Conservation (phyloP, 2,113 vertebrate species). For the Corydoras sp. region DNA sequence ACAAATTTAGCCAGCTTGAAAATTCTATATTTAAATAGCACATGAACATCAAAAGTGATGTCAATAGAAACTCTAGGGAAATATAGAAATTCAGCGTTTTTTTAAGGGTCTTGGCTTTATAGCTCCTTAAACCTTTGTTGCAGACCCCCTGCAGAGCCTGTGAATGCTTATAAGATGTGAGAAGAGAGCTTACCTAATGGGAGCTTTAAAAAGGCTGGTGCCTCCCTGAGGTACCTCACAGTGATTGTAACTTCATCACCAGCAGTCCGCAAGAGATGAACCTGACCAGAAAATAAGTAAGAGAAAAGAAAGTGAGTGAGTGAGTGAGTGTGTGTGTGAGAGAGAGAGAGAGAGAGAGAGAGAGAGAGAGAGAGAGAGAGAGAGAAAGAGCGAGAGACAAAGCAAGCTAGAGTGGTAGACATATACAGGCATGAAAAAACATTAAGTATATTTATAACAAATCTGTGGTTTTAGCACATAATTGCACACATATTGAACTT, state of each 20-base stretch:
- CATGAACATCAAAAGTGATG: too few relatives aligned
- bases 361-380: background rate
- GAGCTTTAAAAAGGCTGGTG: conserved; percentile 90
- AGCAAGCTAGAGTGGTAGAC: too few relatives aligned
- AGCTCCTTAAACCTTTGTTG: conserved; percentile 14
- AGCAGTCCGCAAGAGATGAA: conserved; percentile 86
- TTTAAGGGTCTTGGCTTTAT: conserved; percentile 15
- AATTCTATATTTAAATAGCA: too few relatives aligned
- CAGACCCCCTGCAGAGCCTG: conserved; percentile 23
- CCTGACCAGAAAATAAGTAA: conserved; percentile 60
- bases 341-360: background rate
- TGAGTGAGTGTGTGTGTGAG: conserved; percentile 14
- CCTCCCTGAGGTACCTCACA: conserved; percentile 88
- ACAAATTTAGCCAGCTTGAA: too few relatives aligned
- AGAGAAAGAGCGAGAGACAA: too few relatives aligned
- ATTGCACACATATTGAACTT: too few relatives aligned
- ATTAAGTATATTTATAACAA: too few relatives aligned
- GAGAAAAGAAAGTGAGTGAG: conserved; percentile 3
- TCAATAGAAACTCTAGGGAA: too few relatives aligned
- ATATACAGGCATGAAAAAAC: too few relatives aligned
- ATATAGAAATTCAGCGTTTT: too few relatives aligned
- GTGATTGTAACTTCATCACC: conserved; percentile 90
- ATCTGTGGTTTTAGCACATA: too few relatives aligned
- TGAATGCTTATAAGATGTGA: background rate
- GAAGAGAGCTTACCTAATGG: conserved; percentile 76